phyloP scores from a whole-genome alignment of 2,797 vertebrate species.

The Falco cherrug region DNA sequence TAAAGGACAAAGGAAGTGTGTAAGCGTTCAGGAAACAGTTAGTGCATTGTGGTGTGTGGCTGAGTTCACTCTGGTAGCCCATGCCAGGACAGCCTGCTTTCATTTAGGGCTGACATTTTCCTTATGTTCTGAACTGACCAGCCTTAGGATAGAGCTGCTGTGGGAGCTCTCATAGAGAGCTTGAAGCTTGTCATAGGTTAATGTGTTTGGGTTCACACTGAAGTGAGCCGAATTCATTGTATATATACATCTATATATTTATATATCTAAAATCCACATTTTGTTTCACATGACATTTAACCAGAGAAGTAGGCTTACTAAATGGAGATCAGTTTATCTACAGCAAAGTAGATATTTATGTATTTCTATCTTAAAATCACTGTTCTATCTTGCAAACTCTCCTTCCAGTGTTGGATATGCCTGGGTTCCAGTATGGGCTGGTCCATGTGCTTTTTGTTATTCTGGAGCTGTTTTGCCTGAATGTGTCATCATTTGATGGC shows the following conservation, averaged over 20 bases:
- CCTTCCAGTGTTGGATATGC: accelerated
- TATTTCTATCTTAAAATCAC: neutral
- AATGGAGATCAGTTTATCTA: neutral
- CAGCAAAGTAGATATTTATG: neutral
- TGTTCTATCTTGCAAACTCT: neutral
- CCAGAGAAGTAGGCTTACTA: neutral
- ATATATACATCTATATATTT: neutral
- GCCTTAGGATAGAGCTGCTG: neutral
- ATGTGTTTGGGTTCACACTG: neutral
- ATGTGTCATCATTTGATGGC: accelerated
- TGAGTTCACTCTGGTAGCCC: conserved; percentile 25
- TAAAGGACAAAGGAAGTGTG: conserved; percentile 77
- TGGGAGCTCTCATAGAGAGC: neutral
- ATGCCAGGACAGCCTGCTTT: conserved; percentile 28
- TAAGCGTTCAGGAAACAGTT: conserved; percentile 71
- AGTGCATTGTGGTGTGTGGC: conserved; percentile 27
- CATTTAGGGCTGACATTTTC: neutral
- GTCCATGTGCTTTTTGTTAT: accelerated
- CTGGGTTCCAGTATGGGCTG: neutral
- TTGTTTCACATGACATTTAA: neutral
- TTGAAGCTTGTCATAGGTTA: neutral
- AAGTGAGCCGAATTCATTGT: neutral
- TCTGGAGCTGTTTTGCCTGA: neutral
- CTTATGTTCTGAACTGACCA: neutral
- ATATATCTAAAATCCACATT: neutral